Conservation (phyloP, 2,888 invertebrate genomes). For the Ceriagrion tenellum region DNA sequence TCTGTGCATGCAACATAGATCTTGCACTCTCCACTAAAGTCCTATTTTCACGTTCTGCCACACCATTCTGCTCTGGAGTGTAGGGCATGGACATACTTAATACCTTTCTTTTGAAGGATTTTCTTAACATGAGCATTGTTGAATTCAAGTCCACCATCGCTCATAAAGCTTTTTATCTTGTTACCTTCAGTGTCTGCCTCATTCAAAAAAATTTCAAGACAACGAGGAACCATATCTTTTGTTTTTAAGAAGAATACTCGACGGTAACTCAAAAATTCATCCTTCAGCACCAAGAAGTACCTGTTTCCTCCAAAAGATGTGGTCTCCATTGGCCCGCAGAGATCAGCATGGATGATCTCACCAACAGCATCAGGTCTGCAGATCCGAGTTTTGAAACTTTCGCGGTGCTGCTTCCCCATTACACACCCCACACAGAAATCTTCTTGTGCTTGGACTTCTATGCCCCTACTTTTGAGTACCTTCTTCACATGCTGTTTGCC, state of each 20-base stretch:
- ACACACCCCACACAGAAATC: background rate
- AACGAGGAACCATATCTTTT: slow-evolving; percentile 21
- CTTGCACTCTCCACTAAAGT: background rate
- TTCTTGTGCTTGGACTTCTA: background rate
- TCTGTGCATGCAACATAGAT: slow-evolving; percentile 35
- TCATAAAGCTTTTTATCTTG: background rate
- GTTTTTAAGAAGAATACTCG: background rate
- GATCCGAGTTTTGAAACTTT: background rate
- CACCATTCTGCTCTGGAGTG: slow-evolving; percentile 2
- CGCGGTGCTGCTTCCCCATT: background rate
- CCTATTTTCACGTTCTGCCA: background rate
- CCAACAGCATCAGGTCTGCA: background rate
- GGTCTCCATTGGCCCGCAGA: background rate
- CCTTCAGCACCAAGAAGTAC: background rate
- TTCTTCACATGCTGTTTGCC: background rate
- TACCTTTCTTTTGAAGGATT: background rate
- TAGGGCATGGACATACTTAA: background rate
- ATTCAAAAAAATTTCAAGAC: background rate
- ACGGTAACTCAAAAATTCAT: background rate
- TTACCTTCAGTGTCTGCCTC: background rate
- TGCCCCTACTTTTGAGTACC: background rate
- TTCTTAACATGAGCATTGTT: background rate
- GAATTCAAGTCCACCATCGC: background rate
- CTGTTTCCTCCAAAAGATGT: background rate
- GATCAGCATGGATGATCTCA: slow-evolving; percentile 32